Percentiles rank a stretch among this genome's conserved stretches.
Evolutionary conservation across 2,113 vertebrate genomes (phyloP).

Genomic region (Cinclus mexicanus): DNA sequence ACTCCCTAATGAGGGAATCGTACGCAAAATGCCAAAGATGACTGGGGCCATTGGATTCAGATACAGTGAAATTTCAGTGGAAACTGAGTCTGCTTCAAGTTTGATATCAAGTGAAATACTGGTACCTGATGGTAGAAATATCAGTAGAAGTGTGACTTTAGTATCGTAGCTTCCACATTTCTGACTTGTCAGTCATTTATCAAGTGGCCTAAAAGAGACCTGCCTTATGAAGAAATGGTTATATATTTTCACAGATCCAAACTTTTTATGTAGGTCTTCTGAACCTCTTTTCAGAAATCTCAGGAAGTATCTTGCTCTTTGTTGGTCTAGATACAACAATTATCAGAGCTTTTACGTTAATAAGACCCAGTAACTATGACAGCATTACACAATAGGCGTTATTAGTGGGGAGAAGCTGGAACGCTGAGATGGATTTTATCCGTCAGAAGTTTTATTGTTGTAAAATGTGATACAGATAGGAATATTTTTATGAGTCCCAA

Average conservation of each 20-base stretch:
- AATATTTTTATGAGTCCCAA: conserved; percentile 31
- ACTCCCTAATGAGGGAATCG: not conserved
- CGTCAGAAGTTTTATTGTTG: not conserved
- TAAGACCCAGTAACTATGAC: not conserved
- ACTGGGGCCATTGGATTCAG: not conserved
- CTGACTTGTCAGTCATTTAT: not conserved
- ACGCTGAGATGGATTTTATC: not conserved
- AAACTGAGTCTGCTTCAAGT: not conserved
- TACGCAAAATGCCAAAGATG: not conserved
- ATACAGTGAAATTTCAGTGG: not conserved
- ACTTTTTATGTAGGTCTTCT: not conserved
- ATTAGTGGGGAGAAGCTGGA: not conserved
- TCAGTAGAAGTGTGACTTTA: not conserved
- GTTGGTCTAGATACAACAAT: not conserved
- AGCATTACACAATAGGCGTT: not conserved
- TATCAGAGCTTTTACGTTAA: not conserved
- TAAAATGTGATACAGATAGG: not conserved
- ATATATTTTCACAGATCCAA: not conserved
- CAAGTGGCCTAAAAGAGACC: not conserved
- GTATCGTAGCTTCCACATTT: not conserved
- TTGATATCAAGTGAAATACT: not conserved
- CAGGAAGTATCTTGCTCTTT: not conserved
- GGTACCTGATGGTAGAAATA: not conserved
- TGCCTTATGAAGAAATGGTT: not conserved
- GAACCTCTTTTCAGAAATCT: not conserved